Percentiles rank a stretch among this genome's conserved stretches.
phyloP scores from a whole-genome alignment of 1,140 invertebrate genomes.

The Atta texana region DNA sequence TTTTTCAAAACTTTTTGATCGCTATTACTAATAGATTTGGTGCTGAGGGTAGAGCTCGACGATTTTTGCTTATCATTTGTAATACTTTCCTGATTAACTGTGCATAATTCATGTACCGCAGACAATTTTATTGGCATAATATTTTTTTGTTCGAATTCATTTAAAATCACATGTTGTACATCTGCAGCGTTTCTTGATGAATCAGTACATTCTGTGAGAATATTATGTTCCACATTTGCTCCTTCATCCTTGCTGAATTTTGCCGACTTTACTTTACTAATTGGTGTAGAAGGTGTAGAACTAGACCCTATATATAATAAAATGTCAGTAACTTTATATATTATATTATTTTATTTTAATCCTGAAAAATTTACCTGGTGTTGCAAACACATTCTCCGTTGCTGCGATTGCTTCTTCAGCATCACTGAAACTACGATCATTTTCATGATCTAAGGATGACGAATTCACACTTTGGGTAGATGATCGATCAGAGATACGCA shows the following conservation, averaged over 20 bases:
- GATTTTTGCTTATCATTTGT: slow-evolving; percentile 65
- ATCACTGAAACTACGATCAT: slow-evolving; percentile 83
- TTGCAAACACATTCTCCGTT: slow-evolving; percentile 80
- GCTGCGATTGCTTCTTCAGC: slow-evolving; percentile 84
- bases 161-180: slow-evolving; percentile 67
- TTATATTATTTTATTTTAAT: slow-evolving; percentile 27
- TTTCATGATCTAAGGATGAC: slow-evolving; percentile 81
- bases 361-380: slow-evolving; percentile 77
- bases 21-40: slow-evolving; percentile 52
- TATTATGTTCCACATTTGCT: slow-evolving; percentile 80
- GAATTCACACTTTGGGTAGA: slow-evolving; percentile 77
- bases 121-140: slow-evolving; percentile 1
- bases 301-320: slow-evolving; percentile 73
- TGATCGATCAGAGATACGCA: slow-evolving; percentile 78
- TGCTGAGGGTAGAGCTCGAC: slow-evolving; percentile 37
- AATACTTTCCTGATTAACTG: slow-evolving; percentile 58
- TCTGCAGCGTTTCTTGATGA: slow-evolving; percentile 67
- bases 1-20: slow-evolving; percentile 51
- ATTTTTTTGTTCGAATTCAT: slow-evolving; percentile 66
- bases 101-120: background rate
- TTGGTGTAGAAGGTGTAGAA: slow-evolving; percentile 81
- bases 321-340: background rate
- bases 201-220: slow-evolving; percentile 56
- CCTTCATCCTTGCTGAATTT: slow-evolving; percentile 82
- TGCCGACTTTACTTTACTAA: slow-evolving; percentile 81